Base-by-base conservation (phyloP, 2,797 vertebrate genomes). In the Brachymystax lenok region DNA sequence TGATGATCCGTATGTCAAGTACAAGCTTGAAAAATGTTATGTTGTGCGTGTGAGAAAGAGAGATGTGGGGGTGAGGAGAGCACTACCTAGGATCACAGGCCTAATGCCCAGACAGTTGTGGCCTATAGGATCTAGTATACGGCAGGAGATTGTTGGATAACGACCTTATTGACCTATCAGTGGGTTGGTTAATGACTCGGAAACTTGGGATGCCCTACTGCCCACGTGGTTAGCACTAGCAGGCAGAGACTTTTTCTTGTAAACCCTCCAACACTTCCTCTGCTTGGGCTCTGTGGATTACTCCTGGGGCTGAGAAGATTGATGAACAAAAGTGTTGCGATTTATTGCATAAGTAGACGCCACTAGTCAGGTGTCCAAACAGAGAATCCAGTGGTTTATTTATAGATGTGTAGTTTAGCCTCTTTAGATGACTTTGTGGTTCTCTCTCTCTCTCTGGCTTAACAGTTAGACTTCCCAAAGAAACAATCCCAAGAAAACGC, bases 291-390 rank as follows among this genome's bases (percentile, higher is more conserved):
- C 46, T 74, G n/a, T 51, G 68, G 71, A 75, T 83, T 78, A 80
- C 77, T 74, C 77, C 69, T 74, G 74, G 40, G 80, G 72, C 74
- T 84, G 74, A 30, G 27, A 67, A 75, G 78, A 73, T 68, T 50
- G 80, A 84, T 76, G 77, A 88, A 86, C 71, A 77, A 75, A 78
- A 81, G 83, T 70, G 70, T 83, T 88, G 85, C 79, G 83, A 82
- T 86, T 84, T 85, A 78, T 88, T 88, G 80, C 78, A 77, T 83
- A 83, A 87, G 85, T 79, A 51, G 71, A 71, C 71, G 5, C 54
- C 19, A n/a, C 54, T 78, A 81, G 77, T 88, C 83, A 82, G 84
- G 82, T 90, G 85, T 87, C 88, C 85, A 88, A 88, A 88, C 52
- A 68, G 82, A 87, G 85, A 88, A 81, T 83, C 79, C 80, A 50